Evolutionary conservation across 2,113 vertebrate genomes (phyloP).

Genomic region (Ceratotherium simum): DNA sequence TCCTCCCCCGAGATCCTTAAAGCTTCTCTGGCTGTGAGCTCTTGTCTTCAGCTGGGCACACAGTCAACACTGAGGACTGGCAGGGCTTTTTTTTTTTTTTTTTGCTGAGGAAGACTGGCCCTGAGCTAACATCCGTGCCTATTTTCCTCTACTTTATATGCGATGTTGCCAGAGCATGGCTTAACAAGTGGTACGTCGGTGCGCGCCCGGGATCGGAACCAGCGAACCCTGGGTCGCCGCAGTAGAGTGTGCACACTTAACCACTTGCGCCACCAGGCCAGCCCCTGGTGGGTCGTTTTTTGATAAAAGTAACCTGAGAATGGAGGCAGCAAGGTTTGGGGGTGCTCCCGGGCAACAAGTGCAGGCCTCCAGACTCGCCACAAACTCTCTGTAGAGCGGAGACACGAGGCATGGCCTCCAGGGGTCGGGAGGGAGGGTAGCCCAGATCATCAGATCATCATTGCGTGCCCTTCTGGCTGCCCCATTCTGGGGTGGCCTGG

Average conservation of each 20-base stretch:
- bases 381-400: neutral
- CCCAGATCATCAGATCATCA: rapidly evolving
- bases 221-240: no score
- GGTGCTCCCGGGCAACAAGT: neutral
- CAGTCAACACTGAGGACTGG: neutral
- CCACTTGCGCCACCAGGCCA: no score
- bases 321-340: neutral
- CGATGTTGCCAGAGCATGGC: no score
- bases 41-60: neutral
- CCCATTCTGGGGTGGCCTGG: neutral
- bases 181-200: no score
- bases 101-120: no score
- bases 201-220: no score
- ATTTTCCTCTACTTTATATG: no score
- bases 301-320: neutral
- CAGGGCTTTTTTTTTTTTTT: neutral
- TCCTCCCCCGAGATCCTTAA: neutral
- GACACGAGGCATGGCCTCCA: neutral
- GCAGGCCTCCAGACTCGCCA: no score
- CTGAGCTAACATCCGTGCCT: no score
- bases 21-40: neutral
- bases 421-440: rapidly evolving
- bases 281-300: neutral
- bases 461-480: rapidly evolving
- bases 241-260: no score